Conservation (phyloP, 1,140 invertebrate species). For the Cydia splendana region DNA sequence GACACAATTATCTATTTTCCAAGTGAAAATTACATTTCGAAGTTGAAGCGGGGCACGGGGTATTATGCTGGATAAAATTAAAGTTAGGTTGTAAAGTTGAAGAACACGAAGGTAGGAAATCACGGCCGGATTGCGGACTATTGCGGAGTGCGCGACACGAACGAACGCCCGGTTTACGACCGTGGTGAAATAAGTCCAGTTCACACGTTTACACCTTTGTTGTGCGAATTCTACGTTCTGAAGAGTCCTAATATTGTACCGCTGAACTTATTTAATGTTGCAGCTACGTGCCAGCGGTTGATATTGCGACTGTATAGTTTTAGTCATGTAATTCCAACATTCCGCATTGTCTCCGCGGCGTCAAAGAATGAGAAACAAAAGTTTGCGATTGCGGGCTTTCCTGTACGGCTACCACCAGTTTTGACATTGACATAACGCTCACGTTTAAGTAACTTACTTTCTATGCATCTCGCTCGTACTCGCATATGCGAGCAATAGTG, state of each 20-base stretch:
- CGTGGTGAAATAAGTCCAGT: slow-evolving; percentile 43
- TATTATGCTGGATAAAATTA: slow-evolving; percentile 29
- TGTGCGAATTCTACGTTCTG: slow-evolving; percentile 11
- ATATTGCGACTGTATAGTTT: background rate
- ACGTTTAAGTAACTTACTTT: no score
- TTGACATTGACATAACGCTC: no score
- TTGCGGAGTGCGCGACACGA: slow-evolving; percentile 38
- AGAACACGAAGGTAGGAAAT: slow-evolving; percentile 27
- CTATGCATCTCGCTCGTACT: no score
- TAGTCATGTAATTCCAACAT: background rate
- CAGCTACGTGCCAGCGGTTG: background rate
- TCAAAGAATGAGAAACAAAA: background rate
- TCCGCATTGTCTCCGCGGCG: background rate
- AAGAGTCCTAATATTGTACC: background rate
- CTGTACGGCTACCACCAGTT: no score
- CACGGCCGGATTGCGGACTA: slow-evolving; percentile 31
- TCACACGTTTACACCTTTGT: slow-evolving; percentile 46
- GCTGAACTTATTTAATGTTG: slow-evolving; percentile 15
- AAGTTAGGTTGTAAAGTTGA: slow-evolving; percentile 22
- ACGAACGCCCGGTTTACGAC: slow-evolving; percentile 40
- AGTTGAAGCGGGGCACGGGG: slow-evolving; percentile 24
- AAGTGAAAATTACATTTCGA: slow-evolving; percentile 31
- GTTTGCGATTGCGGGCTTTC: background rate
- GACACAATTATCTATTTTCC: slow-evolving; percentile 31
- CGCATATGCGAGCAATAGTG: no score